Evolutionary conservation across 2,888 invertebrate species (phyloP), one percentile per base, ranked within the genome.

Genomic region (Amphipoea lucens): DNA sequence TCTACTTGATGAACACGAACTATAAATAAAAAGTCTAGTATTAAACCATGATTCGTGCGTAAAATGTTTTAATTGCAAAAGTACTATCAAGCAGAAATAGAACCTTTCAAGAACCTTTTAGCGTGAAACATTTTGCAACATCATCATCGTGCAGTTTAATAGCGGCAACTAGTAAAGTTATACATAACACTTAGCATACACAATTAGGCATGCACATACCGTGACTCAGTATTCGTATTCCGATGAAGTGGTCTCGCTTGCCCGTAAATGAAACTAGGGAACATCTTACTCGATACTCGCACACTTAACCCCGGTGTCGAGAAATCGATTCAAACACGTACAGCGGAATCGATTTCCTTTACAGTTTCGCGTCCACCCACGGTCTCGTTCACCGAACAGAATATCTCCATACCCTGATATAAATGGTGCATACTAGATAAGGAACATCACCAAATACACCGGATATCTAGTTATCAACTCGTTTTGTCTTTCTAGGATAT

Each of bases 311-410:
- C 86, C 92, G 85, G 93, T 93, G 94, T 94, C 93, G 93, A 92
- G 93, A 90, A 94, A 94, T 94, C 94, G 92, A 93, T 92, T 92
- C 92, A 89, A 93, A 91, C 92, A 93, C 92, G 92, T 92, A 92
- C 91, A 90, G 91, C 90, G 89, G 87, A 95, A 94, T 95, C 94
- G 94, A 94, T 95, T 94, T 94, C 93, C 93, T 93, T 94, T 93
- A 94, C 91, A 93, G 93, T 94, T 93, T 92, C 87, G 90, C 92
- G 91, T 95, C 95, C 94, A 94, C 95, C 95, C 94, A 96, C 95
- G 92, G 90, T 88, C 87, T 89, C 89, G 89, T 92, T 91, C 90
- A 84, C 86, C 84, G 85, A 89, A 84, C 89, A 89, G 89, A 91
- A 90, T 90, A 90, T 92, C 90, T 90, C 91, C 90, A 92, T 91